A percentile compares a stretch with the other conserved stretches of the same genome.
Conservation (phyloP, 2,113 vertebrate species). For the Rafetus swinhoei region DNA sequence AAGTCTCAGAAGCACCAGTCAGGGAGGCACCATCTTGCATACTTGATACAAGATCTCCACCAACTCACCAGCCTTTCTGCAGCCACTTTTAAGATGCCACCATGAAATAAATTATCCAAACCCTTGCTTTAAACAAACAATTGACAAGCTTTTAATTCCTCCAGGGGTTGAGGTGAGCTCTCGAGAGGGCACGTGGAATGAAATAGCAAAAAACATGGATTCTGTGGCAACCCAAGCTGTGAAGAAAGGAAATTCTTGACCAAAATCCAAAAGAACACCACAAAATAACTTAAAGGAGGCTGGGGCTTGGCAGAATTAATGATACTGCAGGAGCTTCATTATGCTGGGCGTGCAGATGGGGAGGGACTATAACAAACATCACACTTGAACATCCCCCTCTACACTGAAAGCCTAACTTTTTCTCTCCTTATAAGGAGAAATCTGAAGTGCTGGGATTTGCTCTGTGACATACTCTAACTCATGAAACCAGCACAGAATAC, state of each 20-base stretch:
- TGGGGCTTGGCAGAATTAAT: not conserved
- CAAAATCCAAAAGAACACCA: not conserved
- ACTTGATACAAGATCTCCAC: not conserved
- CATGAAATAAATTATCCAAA: not conserved
- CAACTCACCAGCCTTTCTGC: not conserved
- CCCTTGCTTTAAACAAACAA: not conserved
- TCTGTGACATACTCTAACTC: not conserved
- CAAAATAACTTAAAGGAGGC: not conserved
- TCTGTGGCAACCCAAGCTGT: not conserved
- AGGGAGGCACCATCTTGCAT: not conserved
- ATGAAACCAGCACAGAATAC: not conserved
- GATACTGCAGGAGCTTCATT: not conserved
- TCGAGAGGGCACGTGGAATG: not conserved
- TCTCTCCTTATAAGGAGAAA: not conserved
- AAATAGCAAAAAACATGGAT: not conserved
- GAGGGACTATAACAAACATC: not conserved
- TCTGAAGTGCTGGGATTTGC: not conserved
- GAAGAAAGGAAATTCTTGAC: not conserved
- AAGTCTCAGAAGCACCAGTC: slow-evolving; percentile 5
- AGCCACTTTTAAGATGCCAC: not conserved
- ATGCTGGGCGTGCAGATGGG: not conserved
- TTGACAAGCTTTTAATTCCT: not conserved
- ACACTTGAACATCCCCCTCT: not conserved
- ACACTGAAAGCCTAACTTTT: not conserved
- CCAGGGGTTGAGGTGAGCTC: not conserved